Evolutionary conservation across 2,888 invertebrate species (phyloP), one percentile per base, ranked within the genome.

Genomic region (Hemistola chrysoprasaria): DNA sequence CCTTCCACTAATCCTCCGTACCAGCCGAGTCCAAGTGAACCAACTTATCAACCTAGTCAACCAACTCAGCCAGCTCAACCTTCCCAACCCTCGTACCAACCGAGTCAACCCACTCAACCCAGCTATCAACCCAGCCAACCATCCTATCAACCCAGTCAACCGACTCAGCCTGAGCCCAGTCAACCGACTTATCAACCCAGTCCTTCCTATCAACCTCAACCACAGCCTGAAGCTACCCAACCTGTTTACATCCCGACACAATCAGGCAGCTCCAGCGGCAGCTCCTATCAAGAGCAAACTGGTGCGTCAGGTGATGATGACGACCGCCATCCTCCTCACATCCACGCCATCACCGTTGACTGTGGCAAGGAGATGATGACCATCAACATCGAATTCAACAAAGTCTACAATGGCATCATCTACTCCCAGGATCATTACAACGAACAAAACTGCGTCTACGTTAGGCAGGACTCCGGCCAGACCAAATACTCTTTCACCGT

Each of bases 321-420:
- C 16, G 83, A 90, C 32, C 92, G 91, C 38, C 94, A 95, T 64
- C 94, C 94, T 25, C 93, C 95, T 1, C 94, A 94, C 55, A 93
- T 95, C 53, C 93, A 94, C 64, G 91, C 90, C 0, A 92, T 95
- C 39, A 92, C 94, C 24, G 95, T 95, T 0, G 90, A 93, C 59
- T 95, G 95, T 61, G 93, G 93, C 41, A 95, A 95, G 69, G 94
- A 94, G 50, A 93, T 93, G 92, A 95, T 95, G 95, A 94, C 93
- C 1, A 95, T 95, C 44, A 92, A 93, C 53, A 91, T 95, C 6
- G 94, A 94, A 72, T 95, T 95, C 74, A 94, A 95, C 71, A 91
- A 93, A 47, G 87, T 82, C 8, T 95, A 94, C 68, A 92, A 95
- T 54, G 95, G 95, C 0, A 90, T 95, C 7, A 94, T 95, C 53